Conservation (phyloP, 2,113 vertebrate species). For the Balaenoptera acutorostrata region DNA sequence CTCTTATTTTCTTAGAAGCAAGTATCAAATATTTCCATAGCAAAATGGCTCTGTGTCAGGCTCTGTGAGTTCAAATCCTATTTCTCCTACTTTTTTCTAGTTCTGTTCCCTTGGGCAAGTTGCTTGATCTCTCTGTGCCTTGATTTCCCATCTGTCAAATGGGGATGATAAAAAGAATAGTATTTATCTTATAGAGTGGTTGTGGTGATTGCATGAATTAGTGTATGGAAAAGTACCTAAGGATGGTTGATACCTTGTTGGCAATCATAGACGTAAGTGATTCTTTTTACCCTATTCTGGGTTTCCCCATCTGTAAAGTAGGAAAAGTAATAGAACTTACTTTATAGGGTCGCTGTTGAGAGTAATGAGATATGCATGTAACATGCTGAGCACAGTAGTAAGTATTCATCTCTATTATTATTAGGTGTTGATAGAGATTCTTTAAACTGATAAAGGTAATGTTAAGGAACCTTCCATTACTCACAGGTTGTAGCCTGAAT, state of each 20-base stretch:
- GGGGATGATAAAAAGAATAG: neutral
- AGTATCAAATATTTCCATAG: neutral
- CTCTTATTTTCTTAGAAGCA: neutral
- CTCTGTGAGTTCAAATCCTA: neutral
- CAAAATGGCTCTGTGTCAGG: neutral
- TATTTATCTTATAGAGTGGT: neutral
- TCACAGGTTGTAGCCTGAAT: neutral
- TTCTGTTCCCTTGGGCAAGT: neutral
- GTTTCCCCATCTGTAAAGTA: neutral
- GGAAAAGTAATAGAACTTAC: neutral
- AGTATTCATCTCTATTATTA: neutral
- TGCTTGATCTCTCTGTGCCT: neutral
- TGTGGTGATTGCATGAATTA: neutral
- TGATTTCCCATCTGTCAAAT: neutral
- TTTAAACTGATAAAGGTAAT: neutral
- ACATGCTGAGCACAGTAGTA: neutral
- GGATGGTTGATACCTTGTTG: neutral
- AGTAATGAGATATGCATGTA: neutral
- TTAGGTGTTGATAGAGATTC: neutral
- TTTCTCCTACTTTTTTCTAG: neutral
- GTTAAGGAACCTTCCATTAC: neutral
- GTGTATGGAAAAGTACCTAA: neutral
- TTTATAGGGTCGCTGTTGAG: neutral
- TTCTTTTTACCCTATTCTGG: neutral
- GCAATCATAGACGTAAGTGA: neutral